These are phyloP conservation scores for Zaprionus inermis DNA, from an alignment of 1,140 invertebrate genomes.

Conservation along the genomic window DNA sequence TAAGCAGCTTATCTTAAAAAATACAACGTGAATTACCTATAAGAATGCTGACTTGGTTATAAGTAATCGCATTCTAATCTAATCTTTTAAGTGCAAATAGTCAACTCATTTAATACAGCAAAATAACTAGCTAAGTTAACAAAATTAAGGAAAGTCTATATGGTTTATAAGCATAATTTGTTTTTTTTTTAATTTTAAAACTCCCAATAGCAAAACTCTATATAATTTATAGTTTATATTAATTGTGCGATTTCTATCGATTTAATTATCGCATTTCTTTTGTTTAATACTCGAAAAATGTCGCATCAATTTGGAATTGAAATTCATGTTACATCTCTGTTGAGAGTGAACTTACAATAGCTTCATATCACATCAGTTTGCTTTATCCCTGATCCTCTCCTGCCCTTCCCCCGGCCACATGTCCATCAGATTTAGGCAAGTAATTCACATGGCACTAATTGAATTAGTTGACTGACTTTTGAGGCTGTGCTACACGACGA, in stretches of 20 bases:
- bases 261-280: neutral
- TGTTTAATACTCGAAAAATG: neutral
- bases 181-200: neutral
- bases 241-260: neutral
- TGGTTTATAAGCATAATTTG: neutral
- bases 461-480: constrained; percentile 78
- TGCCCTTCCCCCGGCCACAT: neutral
- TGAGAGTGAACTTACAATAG: constrained; percentile 43
- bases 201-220: too few species aligned
- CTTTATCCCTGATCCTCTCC: neutral
- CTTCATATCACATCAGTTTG: constrained; percentile 36
- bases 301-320: too few species aligned
- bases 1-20: neutral
- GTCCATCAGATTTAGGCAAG: constrained; percentile 57
- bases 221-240: neutral
- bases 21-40: neutral
- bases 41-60: neutral
- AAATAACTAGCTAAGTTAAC: neutral
- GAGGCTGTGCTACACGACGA: constrained; percentile 32
- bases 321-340: constrained; percentile 38
- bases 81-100: neutral
- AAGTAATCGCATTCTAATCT: neutral
- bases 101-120: too few species aligned
- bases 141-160: neutral
- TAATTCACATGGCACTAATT: constrained; percentile 79